Base-by-base conservation (phyloP, 2,797 vertebrate genomes). In the Pantherophis vulpinus region DNA sequence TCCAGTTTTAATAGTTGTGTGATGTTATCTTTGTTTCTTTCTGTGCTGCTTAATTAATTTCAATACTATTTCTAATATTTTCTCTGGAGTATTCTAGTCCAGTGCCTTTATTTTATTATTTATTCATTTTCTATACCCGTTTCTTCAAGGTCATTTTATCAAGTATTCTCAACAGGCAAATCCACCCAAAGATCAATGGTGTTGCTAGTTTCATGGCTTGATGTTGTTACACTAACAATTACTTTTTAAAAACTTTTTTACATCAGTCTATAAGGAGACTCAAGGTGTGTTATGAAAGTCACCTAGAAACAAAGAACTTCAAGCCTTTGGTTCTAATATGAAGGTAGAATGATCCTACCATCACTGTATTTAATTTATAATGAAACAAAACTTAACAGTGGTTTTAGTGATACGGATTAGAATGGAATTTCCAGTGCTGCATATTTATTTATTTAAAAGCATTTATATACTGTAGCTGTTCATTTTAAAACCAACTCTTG, bases 11-110 rank as follows among this genome's bases (percentile, higher is more conserved):
- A 56, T 47, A 56, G 87, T 63, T 42, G 11, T 56, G 11, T 47
- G 54, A 58, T 91, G 56, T 55, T 91, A 55, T 91, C 90, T 91
- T 93, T 83, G 10, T 79, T 93, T 79, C 56, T 88, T 91, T 86
- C 63, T 88, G 42, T 27, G 10, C 59, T 54, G 20, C 60, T 61
- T 86, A 32, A 88, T 83, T 42, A 83, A 91, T 63, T 91, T 63
- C 56, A 91, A 8, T 79, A 54, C 59, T 60, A 27, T 29, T 56
- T 83, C 1, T 47, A 83, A 47, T 83, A 83, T 47, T 83, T 66
- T 74, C 29, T 29, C 27, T n/a, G n/a, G 37, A 29, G 20, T 79
- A 83, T 83, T 83, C 89, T 47, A 74, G 29, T 25, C 55, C 56
- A 74, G 47, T 18, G n/a, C 13, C 3, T 91, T n/a, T 59, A 29